Evolutionary conservation across 1,140 invertebrate genomes (phyloP).

Genomic region (Nilaparvata lugens): DNA sequence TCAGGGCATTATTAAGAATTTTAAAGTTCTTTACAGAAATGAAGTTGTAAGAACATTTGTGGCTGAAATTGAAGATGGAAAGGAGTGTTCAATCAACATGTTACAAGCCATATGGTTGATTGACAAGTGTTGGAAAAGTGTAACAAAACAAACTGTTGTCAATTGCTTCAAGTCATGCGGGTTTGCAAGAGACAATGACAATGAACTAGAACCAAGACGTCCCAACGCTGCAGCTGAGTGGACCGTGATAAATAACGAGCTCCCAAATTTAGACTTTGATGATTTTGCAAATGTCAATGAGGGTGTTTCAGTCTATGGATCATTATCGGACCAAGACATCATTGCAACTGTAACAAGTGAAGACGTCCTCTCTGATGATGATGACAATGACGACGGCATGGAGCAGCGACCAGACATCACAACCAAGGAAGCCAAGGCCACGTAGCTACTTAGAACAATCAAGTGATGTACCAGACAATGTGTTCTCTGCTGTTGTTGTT

Average conservation of each 20-base stretch:
- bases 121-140: background rate
- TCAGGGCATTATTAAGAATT: background rate
- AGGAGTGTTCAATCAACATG: background rate
- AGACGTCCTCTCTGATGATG: background rate
- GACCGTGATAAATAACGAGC: background rate
- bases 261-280: background rate
- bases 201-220: background rate
- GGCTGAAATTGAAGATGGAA: background rate
- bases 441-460: background rate
- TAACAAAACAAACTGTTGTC: background rate
- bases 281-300: background rate
- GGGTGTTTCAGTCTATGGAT: background rate
- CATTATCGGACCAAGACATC: background rate
- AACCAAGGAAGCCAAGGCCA: background rate
- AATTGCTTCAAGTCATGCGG: too few relatives aligned
- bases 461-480: background rate
- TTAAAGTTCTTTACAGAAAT: background rate
- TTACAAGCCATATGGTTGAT: background rate
- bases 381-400: background rate
- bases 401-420: background rate
- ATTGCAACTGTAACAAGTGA: background rate
- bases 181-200: too few relatives aligned
- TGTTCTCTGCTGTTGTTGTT: background rate
- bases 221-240: background rate
- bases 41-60: background rate